Evolutionary conservation across 2,888 invertebrate genomes (phyloP).

Genomic region (Rhyacophila evoluta): DNA sequence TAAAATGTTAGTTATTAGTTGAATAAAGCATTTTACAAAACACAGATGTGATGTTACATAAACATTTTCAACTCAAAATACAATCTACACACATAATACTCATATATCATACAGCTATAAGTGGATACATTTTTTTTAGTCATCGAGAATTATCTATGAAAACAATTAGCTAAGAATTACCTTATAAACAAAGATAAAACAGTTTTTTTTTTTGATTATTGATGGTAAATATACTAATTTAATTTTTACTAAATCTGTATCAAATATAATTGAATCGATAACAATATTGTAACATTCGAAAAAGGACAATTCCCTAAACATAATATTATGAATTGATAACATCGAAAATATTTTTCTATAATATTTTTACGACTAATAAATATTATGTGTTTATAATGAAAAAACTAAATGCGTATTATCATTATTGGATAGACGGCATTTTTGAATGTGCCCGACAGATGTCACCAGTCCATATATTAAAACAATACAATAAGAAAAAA

Average conservation of each 20-base stretch:
- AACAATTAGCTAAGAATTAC: not conserved
- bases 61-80: too few species aligned
- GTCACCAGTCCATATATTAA: conserved; percentile 11
- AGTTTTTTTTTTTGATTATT: too few species aligned
- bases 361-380: not conserved
- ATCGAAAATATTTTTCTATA: not conserved
- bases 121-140: not conserved
- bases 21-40: too few species aligned
- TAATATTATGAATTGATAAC: not conserved
- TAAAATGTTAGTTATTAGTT: too few species aligned
- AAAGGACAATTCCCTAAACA: not conserved
- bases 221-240: too few species aligned
- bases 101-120: not conserved
- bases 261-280: not conserved
- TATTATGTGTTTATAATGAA: not conserved
- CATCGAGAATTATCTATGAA: not conserved
- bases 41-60: too few species aligned
- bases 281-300: not conserved
- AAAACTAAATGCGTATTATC: conserved; percentile 12
- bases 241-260: too few species aligned
- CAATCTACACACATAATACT: not conserved
- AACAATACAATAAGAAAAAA: conserved; percentile 25
- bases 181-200: not conserved
- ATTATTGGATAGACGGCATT: conserved; percentile 34
- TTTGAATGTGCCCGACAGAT: conserved; percentile 42